Conservation (phyloP, 2,113 vertebrate genomes). For the Isichthys henryi region DNA sequence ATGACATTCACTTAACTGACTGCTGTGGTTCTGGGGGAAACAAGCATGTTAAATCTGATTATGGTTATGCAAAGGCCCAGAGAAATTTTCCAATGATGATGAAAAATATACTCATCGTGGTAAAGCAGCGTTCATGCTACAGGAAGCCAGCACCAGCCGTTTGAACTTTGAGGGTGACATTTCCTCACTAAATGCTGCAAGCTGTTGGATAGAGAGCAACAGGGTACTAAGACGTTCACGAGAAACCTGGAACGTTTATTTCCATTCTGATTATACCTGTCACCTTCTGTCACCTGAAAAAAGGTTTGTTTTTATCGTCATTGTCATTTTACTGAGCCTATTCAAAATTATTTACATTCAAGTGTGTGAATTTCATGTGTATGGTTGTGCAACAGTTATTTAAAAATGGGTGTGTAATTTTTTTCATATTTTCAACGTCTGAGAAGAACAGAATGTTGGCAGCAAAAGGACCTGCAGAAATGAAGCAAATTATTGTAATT, state of each 20-base stretch:
- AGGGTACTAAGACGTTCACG: background rate
- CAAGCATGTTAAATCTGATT: background rate
- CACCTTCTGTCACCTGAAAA: background rate
- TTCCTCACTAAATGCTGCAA: background rate
- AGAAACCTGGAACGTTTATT: background rate
- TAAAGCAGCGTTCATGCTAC: background rate
- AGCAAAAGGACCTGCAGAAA: no score
- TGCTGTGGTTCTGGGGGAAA: background rate
- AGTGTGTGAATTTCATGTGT: background rate
- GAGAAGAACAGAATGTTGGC: no score
- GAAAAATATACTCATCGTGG: background rate
- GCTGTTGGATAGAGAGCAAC: background rate
- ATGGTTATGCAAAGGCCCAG: background rate
- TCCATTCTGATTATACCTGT: background rate
- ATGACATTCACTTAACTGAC: background rate
- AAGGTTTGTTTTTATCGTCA: background rate
- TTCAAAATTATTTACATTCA: background rate
- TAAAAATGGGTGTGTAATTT: background rate
- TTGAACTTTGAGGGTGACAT: background rate
- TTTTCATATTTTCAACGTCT: background rate
- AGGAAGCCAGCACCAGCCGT: background rate
- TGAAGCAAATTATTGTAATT: no score
- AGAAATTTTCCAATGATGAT: background rate
- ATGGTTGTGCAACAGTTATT: background rate
- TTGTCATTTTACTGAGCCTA: background rate